Evolutionary conservation across 1,140 invertebrate genomes (phyloP).

Genomic region (Charaxes varanes): DNA sequence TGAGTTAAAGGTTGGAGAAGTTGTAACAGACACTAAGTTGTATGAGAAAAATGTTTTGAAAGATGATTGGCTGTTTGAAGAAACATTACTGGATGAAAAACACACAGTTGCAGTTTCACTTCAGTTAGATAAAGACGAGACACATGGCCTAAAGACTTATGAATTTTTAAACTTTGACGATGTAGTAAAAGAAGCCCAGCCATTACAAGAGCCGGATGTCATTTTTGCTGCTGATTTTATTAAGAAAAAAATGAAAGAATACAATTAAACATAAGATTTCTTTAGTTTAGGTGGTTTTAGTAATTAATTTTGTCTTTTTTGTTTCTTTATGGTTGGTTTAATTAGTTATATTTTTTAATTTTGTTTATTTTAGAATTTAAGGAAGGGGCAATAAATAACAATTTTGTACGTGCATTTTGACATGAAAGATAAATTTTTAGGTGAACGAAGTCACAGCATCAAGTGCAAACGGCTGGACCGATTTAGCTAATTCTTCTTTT

Average conservation of each 20-base stretch:
- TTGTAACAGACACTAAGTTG: conserved; percentile 81
- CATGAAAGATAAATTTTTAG: too few relatives aligned
- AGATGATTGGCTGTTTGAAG: conserved; percentile 89
- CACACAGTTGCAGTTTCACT: conserved; percentile 90
- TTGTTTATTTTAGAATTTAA: too few relatives aligned
- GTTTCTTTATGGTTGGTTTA: too few relatives aligned
- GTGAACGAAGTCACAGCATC: too few relatives aligned
- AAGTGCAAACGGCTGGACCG: too few relatives aligned
- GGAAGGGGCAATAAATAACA: too few relatives aligned
- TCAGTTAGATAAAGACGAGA: conserved; percentile 28
- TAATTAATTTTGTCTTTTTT: too few relatives aligned
- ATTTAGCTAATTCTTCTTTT: too few relatives aligned
- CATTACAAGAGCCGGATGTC: conserved; percentile 71
- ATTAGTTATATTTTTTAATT: too few relatives aligned
- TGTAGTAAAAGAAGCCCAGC: conserved; percentile 74
- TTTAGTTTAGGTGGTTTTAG: conserved; percentile 29
- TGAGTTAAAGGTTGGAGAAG: conserved; percentile 53
- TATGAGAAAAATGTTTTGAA: conserved; percentile 77
- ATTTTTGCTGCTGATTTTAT: conserved; percentile 74
- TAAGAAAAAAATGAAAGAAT: conserved; percentile 54
- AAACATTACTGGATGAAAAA: conserved; percentile 84
- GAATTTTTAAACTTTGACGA: conserved; percentile 72
- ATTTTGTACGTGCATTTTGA: too few relatives aligned
- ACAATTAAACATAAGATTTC: background rate
- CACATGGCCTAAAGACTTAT: conserved; percentile 40